A percentile compares a stretch with the other conserved stretches of the same genome.
Evolutionary conservation across 64 coral and sea anemone genomes (phyloP).

Genomic region (Trachythela sp.): DNA sequence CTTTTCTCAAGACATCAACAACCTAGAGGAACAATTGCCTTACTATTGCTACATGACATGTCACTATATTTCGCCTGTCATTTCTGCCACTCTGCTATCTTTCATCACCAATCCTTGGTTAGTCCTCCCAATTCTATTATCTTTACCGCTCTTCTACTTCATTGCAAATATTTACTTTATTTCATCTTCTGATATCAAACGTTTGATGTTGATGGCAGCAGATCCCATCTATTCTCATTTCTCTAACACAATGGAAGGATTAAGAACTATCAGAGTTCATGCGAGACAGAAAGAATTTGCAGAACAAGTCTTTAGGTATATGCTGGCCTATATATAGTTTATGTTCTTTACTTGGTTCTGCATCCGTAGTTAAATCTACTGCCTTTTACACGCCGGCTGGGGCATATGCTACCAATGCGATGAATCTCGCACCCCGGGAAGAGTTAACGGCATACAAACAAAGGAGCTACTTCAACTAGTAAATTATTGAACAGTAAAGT

Average conservation of each 20-base stretch:
- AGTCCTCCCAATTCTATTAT: neutral
- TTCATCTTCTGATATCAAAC: neutral
- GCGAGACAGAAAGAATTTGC: slow-evolving; percentile 23
- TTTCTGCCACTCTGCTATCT: neutral
- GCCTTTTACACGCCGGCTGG: neutral
- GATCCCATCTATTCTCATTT: neutral
- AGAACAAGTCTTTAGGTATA: slow-evolving; percentile 22
- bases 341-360: neutral
- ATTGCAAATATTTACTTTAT: neutral
- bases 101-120: neutral
- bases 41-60: slow-evolving; percentile 15
- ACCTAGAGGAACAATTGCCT: slow-evolving; percentile 50
- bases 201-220: neutral
- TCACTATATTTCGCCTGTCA: neutral
- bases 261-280: neutral
- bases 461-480: too few relatives aligned
- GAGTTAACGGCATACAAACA: too few relatives aligned
- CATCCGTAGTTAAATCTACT: neutral
- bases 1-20: slow-evolving; percentile 61
- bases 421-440: too few relatives aligned
- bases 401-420: too few relatives aligned
- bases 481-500: too few relatives aligned
- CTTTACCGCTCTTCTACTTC: neutral
- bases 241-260: neutral
- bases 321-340: neutral